Base-by-base conservation (phyloP, 2,797 vertebrate genomes). In the Geotrypetes seraphini region DNA sequence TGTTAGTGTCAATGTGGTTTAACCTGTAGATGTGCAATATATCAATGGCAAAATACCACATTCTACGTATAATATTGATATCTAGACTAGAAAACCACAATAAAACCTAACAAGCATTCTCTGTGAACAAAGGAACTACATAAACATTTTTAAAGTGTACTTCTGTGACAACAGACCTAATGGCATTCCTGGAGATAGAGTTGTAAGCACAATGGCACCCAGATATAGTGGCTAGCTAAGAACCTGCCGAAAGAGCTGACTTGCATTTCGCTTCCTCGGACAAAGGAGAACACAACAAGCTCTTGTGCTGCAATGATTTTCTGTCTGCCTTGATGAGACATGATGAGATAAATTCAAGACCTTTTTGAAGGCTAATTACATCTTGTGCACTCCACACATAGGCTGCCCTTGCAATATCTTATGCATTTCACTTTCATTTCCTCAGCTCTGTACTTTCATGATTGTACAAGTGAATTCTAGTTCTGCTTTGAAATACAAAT, bases 361-460 rank as follows among this genome's bases (percentile, higher is more conserved):
- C 9, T 53, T 47, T 62, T 57, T 63, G 51, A 59, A 50, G 27
- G 31, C 47, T 66, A 60, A 56, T 67, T 63, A 20, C 32, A 41
- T 19, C 2, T 10, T 59, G 19, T 31, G 31, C 6, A 38, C 22
- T 32, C 16, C 35, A 29, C 16, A 38, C 1, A 4, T 34, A 10
- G 10, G 1, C 13, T 50, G 26, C 31, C 10, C 22, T 43, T 0
- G 0, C 56, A 43, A 25, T 4, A 21, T 1, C 7, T 42, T 34
- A 14, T 4, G 2, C 8, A 8, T 31, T 48, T 38, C 6, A 33
- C 50, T 50, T 41, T 26, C n/a, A 11, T 61, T 53, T 31, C 5
- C 11, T 20, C 6, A 3, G 10, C n/a, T 28, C 22, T 29, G n/a
- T n/a, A 2, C 24, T 29, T 16, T 43, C 33, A n/a, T 53, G 5